A percentile compares a stretch with the other conserved stretches of the same genome.
These are phyloP conservation scores for Drymonia ruficornis DNA, from an alignment of 2,888 invertebrate genomes.

Conservation along the genomic window DNA sequence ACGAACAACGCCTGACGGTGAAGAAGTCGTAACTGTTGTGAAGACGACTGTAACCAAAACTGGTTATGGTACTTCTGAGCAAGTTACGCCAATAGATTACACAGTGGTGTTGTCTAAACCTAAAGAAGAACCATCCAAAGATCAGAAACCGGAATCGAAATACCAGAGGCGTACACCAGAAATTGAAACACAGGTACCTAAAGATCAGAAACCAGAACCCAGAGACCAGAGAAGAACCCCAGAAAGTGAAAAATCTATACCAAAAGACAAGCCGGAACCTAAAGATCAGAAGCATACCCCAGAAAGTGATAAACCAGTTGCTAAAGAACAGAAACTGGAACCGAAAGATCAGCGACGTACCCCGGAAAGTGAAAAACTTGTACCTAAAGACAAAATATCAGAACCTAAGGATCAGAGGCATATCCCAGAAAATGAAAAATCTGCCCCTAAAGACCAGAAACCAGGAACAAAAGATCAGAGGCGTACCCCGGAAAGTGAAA, in stretches of 20 bases:
- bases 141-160: slow-evolving; percentile 2
- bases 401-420: not conserved
- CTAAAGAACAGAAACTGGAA: not conserved
- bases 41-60: slow-evolving; percentile 57
- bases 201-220: no score
- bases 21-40: slow-evolving; percentile 53
- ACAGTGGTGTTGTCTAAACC: slow-evolving; percentile 13
- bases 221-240: no score
- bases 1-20: slow-evolving; percentile 45
- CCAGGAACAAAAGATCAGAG: not conserved
- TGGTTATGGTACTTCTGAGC: slow-evolving; percentile 40
- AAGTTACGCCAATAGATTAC: slow-evolving; percentile 18
- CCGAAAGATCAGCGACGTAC: not conserved
- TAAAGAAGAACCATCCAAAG: slow-evolving; percentile 10
- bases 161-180: slow-evolving; percentile 7
- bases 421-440: not conserved
- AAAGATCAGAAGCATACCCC: not conserved
- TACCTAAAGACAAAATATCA: not conserved
- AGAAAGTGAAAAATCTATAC: no score
- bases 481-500: not conserved
- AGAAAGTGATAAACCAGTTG: not conserved
- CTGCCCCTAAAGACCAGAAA: not conserved
- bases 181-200: not conserved
- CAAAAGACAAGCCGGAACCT: not conserved
- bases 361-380: not conserved